These are phyloP conservation scores for Heliconius melpomene DNA, from an alignment of 1,140 invertebrate species.

Conservation along the genomic window DNA sequence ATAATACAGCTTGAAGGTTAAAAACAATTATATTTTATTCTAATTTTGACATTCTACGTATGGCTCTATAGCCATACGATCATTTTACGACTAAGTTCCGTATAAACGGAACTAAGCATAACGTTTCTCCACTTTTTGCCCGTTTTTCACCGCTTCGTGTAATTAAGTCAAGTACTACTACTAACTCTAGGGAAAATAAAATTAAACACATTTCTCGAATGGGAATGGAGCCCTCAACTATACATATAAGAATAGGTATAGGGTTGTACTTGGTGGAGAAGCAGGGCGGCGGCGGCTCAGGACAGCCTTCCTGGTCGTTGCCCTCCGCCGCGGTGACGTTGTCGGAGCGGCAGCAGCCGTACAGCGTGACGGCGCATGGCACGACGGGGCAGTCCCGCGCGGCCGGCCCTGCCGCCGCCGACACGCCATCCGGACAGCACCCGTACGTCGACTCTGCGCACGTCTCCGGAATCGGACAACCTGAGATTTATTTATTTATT, in stretches of 20 bases:
- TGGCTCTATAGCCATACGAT: too few species aligned
- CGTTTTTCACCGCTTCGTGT: too few species aligned
- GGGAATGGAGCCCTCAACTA: neutral
- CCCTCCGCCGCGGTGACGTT: constrained; percentile 89
- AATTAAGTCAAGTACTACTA: too few species aligned
- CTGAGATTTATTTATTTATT: constrained; percentile 47
- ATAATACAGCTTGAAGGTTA: too few species aligned
- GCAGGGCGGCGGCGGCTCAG: constrained; percentile 84
- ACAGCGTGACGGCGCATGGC: constrained; percentile 89
- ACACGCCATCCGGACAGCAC: constrained; percentile 94
- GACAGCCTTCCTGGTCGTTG: constrained; percentile 92
- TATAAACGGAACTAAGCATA: too few species aligned
- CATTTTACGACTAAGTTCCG: too few species aligned
- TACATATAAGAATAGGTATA: neutral
- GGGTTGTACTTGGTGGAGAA: constrained; percentile 82
- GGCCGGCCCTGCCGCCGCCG: constrained; percentile 88
- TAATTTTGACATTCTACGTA: too few species aligned
- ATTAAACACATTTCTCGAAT: too few species aligned
- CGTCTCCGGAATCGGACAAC: constrained; percentile 87
- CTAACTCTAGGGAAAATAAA: too few species aligned
- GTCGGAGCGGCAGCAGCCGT: constrained; percentile 91
- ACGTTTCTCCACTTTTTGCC: too few species aligned
- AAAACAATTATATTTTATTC: too few species aligned
- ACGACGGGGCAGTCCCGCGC: constrained; percentile 89
- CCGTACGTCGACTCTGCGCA: constrained; percentile 92